Base-by-base conservation (phyloP, 2,888 invertebrate species). In the Vannuccia rotundouncinata region DNA sequence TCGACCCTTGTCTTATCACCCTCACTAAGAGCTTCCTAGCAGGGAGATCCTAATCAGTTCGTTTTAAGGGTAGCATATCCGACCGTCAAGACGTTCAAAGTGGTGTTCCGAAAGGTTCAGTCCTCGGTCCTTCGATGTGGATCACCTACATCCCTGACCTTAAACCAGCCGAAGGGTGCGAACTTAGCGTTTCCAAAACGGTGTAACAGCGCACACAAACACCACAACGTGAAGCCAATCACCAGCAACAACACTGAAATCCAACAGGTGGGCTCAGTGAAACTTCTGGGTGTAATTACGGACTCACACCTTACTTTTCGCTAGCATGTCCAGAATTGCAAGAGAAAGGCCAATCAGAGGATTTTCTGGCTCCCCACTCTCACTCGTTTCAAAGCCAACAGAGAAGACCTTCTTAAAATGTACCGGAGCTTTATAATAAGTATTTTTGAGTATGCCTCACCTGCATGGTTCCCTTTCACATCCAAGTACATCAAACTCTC, bases 311-410 rank as follows among this genome's bases (percentile, higher is more conserved):
- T 75, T 29, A 75, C 22, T 75, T 75, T 75, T 22, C 75, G 28
- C 30, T 27, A 75, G 25, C 75, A 75, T 27, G 27, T 75, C 31
- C 17, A 29, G 31, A 75, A 31, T 13, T 75, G 75, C 75, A 75
- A 75, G 28, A 29, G 75, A 29, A 75, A 75, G 31, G 75, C 75
- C 31, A 29, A 17, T 27, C 75, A 75, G 75, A 22, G 75, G 75
- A 75, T 75, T n/a, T 75, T 75, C 31, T 75, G 75, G 75, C 75
- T 75, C 29, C 22, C 2, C 17, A 75, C 31, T 31, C 75, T 75
- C n/a, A 10, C 2, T 30, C 75, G 31, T 75, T 31, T 27, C 30
- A 31, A 17, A 29, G 27, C 5, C 66, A 27, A 75, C 75, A 29
- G 75, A 13, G 75, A 75, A 75, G 75, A 29, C 75, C 75, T 75